These are phyloP conservation scores for Rhagonycha fulva DNA, from an alignment of 2,888 invertebrate species.

Conservation along the genomic window DNA sequence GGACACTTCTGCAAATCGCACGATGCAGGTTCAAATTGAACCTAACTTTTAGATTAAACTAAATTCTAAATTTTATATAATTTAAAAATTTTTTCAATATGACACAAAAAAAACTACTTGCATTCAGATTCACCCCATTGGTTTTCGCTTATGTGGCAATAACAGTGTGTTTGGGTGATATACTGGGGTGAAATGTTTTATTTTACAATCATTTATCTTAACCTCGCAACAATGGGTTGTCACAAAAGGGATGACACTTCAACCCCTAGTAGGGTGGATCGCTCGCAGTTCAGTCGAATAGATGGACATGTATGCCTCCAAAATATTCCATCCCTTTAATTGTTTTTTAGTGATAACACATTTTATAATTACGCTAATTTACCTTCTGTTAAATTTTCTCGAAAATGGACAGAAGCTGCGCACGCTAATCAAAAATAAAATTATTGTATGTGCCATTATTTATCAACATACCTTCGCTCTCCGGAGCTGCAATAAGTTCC, in stretches of 20 bases:
- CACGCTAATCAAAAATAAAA: no score
- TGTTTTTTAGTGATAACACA: background rate
- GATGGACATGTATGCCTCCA: conserved; percentile 23
- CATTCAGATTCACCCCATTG: conserved; percentile 50
- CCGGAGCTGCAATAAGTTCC: background rate
- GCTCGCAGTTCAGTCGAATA: conserved; percentile 15
- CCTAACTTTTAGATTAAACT: background rate
- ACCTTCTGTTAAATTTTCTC: no score
- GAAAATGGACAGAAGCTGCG: no score
- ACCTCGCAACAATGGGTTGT: conserved; percentile 55
- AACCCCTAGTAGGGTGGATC: conserved; percentile 37
- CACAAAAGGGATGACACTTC: conserved; percentile 53
- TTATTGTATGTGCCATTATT: no score
- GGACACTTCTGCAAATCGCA: no score
- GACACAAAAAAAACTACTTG: conserved; percentile 20
- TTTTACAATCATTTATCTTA: conserved; percentile 56
- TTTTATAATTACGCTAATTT: background rate
- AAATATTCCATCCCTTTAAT: background rate
- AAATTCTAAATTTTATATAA: background rate
- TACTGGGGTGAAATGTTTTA: conserved; percentile 48
- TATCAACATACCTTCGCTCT: no score
- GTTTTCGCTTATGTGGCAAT: conserved; percentile 50
- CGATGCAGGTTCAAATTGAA: background rate
- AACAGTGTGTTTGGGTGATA: conserved; percentile 45
- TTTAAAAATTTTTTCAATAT: background rate